Percentiles rank a stretch among this genome's conserved stretches.
Evolutionary conservation across 2,113 vertebrate genomes (phyloP).

Genomic region (Rhinichthys klamathensis): DNA sequence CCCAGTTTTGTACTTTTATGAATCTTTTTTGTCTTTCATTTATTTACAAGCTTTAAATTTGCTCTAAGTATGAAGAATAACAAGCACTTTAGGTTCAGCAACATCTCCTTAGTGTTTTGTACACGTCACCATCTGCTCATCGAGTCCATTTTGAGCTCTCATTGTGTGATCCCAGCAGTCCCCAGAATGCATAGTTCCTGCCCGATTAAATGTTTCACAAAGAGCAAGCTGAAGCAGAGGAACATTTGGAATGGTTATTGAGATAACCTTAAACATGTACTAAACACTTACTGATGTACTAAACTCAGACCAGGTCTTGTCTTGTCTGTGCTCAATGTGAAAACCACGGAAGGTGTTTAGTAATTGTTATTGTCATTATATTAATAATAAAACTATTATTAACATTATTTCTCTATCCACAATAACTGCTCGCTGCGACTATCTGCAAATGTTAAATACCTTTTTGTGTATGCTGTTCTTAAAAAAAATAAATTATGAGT

Average conservation of each 20-base stretch:
- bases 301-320: constrained; percentile 61
- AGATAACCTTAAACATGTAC: constrained; percentile 67
- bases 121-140: constrained; percentile 72
- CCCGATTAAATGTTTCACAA: constrained; percentile 77
- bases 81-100: constrained; percentile 76
- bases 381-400: constrained; percentile 77
- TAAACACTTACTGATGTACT: constrained; percentile 6
- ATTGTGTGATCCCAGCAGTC: constrained; percentile 59
- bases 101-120: constrained; percentile 70
- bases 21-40: constrained; percentile 78
- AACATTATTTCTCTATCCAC: constrained; percentile 72
- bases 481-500: constrained; percentile 99
- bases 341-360: constrained; percentile 71
- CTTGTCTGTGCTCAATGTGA: constrained; percentile 76
- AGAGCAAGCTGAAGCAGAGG: constrained; percentile 88
- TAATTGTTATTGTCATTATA: constrained; percentile 77
- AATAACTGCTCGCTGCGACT: constrained; percentile 83
- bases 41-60: constrained; percentile 98
- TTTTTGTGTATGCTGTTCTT: constrained; percentile 93
- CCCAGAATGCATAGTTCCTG: constrained; percentile 75
- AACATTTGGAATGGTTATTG: constrained; percentile 67
- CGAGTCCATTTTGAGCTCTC: constrained; percentile 63
- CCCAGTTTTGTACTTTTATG: constrained; percentile 35
- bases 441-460: constrained; percentile 98
- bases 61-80: constrained; percentile 89